Evolutionary conservation across 2,888 invertebrate species (phyloP), one percentile per base, ranked within the genome.

Genomic region (Pimpla rufipes): DNA sequence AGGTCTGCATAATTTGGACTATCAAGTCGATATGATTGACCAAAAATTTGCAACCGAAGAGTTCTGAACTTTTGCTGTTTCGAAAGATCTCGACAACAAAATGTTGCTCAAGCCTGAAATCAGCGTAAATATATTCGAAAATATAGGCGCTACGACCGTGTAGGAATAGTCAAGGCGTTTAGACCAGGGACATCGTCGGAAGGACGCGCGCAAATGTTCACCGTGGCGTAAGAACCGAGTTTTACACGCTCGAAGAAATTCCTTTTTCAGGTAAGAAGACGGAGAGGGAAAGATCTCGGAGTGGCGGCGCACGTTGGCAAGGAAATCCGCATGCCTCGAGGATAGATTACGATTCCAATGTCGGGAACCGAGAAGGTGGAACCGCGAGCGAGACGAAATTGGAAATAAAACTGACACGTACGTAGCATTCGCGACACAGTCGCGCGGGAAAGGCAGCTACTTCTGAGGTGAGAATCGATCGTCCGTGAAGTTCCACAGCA

Each of bases 391-490:
- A 64, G 67, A 74, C 57, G 62, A 74, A 81, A 82, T 78, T 62
- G 78, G 74, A 68, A 82, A 74, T 82, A 75, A 82, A 82, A 82
- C 64, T 78, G 78, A 82, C 78, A 64, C 82, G 37, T 64, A 55
- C 47, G 57, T 70, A 50, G 50, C 59, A 73, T 50, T 81, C 67
- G 47, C 57, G 45, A 6, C 23, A 59, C 21, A n/a, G 52, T 29
- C 29, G 18, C 35, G 16, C 23, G 21, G 55, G 13, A 66, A 45
- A 47, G 62, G 45, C 68, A 55, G 35, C n/a, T 67, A 68, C n/a
- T 74, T 45, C 55, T 52, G 74, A 74, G 64, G 74, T 70, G 57
- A 70, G 59, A 82, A 64, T 70, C 74, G 68, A 79, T 75, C 78
- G 78, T 45, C 37, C 62, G 62, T 74, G 29, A 64, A 66, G 50